Conservation (phyloP, 2,113 vertebrate species). For the Noctilio leporinus region DNA sequence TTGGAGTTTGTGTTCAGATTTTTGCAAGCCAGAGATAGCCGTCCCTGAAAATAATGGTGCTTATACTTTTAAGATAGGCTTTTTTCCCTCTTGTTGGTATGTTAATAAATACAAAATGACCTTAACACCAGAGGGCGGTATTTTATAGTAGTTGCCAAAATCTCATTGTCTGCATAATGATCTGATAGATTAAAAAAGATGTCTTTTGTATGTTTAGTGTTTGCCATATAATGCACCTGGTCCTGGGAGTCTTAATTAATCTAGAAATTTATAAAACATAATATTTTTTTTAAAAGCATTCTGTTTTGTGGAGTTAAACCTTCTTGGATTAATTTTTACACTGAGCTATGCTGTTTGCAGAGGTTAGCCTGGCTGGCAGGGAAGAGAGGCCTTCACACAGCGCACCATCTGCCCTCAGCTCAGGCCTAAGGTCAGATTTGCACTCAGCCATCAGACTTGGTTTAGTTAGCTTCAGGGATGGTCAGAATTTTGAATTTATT, state of each 20-base stretch:
- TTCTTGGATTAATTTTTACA: neutral
- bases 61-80: slow-evolving; percentile 84
- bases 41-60: slow-evolving; percentile 83
- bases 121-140: slow-evolving; percentile 90
- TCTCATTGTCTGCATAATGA: neutral
- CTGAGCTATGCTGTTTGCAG: neutral
- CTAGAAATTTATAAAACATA: neutral
- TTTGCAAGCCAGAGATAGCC: slow-evolving; percentile 90
- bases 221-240: neutral
- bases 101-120: slow-evolving; percentile 21
- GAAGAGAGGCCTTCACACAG: neutral
- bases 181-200: slow-evolving; percentile 14
- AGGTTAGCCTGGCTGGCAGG: neutral
- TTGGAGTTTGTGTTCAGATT: slow-evolving; percentile 83
- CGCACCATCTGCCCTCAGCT: neutral
- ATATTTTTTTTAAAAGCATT: neutral
- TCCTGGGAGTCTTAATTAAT: neutral
- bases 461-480: neutral
- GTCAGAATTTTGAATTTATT: slow-evolving; percentile 20
- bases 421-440: neutral
- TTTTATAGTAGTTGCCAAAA: slow-evolving; percentile 81
- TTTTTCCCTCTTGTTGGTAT: neutral
- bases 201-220: neutral
- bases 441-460: neutral
- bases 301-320: neutral